These are phyloP conservation scores for Balearica regulorum DNA, from an alignment of 2,797 vertebrate genomes.

Conservation along the genomic window DNA sequence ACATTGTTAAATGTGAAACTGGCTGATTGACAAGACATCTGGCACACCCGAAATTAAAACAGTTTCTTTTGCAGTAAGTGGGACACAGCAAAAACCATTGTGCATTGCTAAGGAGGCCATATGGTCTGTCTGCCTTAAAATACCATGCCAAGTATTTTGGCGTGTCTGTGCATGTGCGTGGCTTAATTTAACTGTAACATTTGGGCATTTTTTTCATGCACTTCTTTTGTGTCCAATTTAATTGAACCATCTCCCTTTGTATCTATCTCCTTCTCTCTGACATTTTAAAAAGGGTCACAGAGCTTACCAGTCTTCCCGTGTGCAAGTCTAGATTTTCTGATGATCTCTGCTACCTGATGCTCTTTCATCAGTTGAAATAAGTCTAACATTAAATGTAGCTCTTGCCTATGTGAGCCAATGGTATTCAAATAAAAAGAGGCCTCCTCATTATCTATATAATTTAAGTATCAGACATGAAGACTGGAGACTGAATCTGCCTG, in stretches of 20 bases:
- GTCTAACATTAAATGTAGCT: neutral
- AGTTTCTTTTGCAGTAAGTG: constrained; percentile 6
- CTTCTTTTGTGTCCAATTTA: neutral
- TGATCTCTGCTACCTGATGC: neutral
- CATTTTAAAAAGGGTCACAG: neutral
- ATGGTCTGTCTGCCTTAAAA: constrained; percentile 8
- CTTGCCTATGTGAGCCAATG: neutral
- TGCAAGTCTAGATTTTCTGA: neutral
- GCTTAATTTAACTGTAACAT: neutral
- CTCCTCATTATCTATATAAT: neutral
- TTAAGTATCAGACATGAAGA: neutral
- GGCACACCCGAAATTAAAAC: neutral
- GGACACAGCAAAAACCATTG: neutral
- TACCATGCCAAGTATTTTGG: constrained; percentile 5
- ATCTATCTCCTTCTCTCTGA: neutral
- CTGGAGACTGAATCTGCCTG: neutral
- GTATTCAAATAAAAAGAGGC: neutral
- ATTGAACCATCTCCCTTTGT: neutral
- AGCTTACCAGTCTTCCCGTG: neutral
- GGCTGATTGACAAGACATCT: constrained; percentile 36
- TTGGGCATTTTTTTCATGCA: neutral
- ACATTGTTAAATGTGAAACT: neutral
- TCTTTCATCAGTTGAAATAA: neutral
- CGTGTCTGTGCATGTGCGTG: neutral
- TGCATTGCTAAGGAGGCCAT: neutral